Percentiles rank a stretch among this genome's conserved stretches.
Conservation (phyloP, 2,113 vertebrate species). For the Macheiramphus alcinus region DNA sequence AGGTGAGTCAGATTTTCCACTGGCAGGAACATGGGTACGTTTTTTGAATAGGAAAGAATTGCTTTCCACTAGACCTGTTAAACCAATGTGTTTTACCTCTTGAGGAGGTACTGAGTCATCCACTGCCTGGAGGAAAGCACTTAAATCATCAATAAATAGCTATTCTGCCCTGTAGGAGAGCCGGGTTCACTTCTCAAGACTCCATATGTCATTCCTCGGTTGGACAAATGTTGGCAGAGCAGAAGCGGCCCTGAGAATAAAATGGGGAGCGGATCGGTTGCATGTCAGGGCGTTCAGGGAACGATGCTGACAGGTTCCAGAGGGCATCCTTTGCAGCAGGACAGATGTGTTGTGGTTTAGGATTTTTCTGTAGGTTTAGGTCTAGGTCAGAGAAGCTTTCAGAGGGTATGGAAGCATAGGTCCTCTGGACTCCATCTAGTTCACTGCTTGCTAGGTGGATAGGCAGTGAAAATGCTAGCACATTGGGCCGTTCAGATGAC, state of each 20-base stretch:
- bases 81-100: slow-evolving; percentile 42
- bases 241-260: not conserved
- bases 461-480: not conserved
- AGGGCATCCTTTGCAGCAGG: not conserved
- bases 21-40: not conserved
- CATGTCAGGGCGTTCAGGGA: slow-evolving; percentile 3
- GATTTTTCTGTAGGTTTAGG: not conserved
- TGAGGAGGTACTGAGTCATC: slow-evolving; percentile 51
- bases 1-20: not conserved
- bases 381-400: not conserved
- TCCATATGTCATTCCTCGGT: not conserved
- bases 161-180: not conserved
- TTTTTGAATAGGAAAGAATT: slow-evolving; percentile 27
- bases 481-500: not conserved
- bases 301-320: not conserved
- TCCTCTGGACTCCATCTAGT: not conserved
- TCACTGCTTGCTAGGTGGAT: not conserved
- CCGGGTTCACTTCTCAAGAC: not conserved
- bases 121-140: slow-evolving; percentile 8
- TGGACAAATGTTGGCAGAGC: slow-evolving; percentile 6
- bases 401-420: not conserved
- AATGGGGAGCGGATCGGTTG: not conserved
- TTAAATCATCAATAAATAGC: slow-evolving; percentile 48
- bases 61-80: slow-evolving; percentile 17
- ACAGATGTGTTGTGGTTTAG: not conserved